Base-by-base conservation (phyloP, 2,888 invertebrate genomes). In the Blastobasis adustella region DNA sequence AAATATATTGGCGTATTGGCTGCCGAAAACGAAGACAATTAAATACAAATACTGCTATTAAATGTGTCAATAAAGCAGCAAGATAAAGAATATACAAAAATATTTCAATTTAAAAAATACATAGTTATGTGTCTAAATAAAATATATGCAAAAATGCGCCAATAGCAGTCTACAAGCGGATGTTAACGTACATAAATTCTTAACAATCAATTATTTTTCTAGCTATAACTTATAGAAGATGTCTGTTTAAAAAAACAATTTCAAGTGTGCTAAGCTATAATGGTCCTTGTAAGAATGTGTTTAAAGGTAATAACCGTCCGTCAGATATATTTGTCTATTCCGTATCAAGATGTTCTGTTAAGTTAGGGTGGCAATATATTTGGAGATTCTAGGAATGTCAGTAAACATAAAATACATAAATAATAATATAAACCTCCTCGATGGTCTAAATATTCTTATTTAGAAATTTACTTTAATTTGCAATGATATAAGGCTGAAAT, bases 71-170 rank as follows among this genome's bases (percentile, higher is more conserved):
- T 3, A 23, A 23, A 23, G 23, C 23, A 23, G 23, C 23, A 1
- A 23, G 23, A 23, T 23, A 23, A 23, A 23, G 23, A 23, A 23
- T 1, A 23, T 23, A 73, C 73, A 64, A 63, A 70, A 71, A 69
- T 62, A 61, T 61, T 63, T 62, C 60, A 51, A 59, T 57, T 58
- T 23, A 23, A 23, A 23, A 23, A 23, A 23, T 23, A 23, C 23
- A 23, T 23, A 23, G 23, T 23, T 23, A 23, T 23, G 23, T 23
- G 23, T 23, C 23, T 23, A 23, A 23, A 23, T 23, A 23, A 23
- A 23, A 23, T 23, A 23, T 23, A 23, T 23, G 23, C 23, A 23
- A 23, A 23, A 23, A 23, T 23, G 23, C 23, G 23, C 23, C 23
- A 23, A 23, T 23, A 23, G 23, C 37, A 10, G 38, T 38, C 7